phyloP scores from a whole-genome alignment of 2,113 vertebrate genomes.

The Brienomyrus brachyistius region DNA sequence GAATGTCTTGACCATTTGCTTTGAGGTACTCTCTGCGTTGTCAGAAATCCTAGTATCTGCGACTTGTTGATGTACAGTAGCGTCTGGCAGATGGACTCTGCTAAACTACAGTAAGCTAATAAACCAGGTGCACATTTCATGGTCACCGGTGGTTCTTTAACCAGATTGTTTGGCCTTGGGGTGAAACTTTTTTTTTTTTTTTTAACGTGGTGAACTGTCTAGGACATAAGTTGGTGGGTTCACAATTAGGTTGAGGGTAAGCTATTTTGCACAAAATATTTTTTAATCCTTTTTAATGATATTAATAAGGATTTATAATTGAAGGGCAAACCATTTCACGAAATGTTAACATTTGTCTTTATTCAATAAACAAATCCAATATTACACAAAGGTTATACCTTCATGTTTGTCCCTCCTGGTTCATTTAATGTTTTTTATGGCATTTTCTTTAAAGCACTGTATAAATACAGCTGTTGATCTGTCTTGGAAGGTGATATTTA shows the following conservation, averaged over 20 bases:
- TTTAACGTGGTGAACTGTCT: neutral
- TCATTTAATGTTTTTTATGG: neutral
- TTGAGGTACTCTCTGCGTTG: neutral
- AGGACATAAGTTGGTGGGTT: neutral
- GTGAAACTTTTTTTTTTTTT: neutral
- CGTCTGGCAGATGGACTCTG: neutral
- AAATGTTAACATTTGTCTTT: constrained; percentile 27
- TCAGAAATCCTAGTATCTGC: neutral
- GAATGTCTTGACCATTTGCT: neutral
- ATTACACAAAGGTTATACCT: neutral
- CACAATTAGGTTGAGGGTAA: neutral
- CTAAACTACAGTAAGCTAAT: neutral
- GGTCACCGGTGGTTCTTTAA: neutral
- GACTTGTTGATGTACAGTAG: neutral
- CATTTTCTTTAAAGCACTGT: neutral
- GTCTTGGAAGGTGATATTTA: neutral
- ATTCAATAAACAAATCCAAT: constrained; percentile 28
- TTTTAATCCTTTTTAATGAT: constrained; percentile 29
- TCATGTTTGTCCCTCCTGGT: neutral
- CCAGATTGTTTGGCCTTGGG: neutral
- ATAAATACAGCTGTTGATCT: neutral
- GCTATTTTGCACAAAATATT: constrained; percentile 24
- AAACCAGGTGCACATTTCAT: neutral
- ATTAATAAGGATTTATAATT: constrained; percentile 25
- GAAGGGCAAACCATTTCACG: constrained; percentile 15